Evolutionary conservation across 2,113 vertebrate genomes (phyloP).

Genomic region (Psammodynastes pulverulentus): DNA sequence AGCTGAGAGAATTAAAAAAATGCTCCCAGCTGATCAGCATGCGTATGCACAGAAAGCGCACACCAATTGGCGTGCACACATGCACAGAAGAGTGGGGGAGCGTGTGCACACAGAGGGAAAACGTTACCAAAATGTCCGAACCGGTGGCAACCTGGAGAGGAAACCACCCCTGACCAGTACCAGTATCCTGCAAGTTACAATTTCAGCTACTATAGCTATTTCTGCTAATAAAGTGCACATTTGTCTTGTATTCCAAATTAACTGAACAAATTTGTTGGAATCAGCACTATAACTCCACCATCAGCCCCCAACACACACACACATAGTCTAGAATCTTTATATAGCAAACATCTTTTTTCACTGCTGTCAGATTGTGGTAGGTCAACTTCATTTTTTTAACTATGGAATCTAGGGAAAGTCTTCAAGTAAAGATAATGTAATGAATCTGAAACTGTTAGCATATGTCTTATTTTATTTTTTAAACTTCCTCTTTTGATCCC

Average conservation of each 20-base stretch:
- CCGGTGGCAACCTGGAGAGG: no score
- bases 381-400: background rate
- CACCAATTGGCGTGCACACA: no score
- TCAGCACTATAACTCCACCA: no score
- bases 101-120: no score
- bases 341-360: background rate
- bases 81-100: no score
- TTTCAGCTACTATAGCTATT: background rate
- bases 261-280: background rate
- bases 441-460: background rate
- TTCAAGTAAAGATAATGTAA: background rate
- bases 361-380: background rate
- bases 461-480: background rate
- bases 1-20: no score
- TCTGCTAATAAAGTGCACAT: background rate
- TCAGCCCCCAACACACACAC: no score
- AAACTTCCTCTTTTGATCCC: conserved; percentile 4
- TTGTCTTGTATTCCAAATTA: no score
- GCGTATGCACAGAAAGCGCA: no score
- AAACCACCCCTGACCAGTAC: no score
- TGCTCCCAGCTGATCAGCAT: no score
- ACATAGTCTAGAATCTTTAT: background rate
- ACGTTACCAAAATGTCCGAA: no score
- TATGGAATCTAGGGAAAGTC: background rate
- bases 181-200: background rate